phyloP scores from a whole-genome alignment of 1,140 invertebrate species.

The Anastatus disparis region DNA sequence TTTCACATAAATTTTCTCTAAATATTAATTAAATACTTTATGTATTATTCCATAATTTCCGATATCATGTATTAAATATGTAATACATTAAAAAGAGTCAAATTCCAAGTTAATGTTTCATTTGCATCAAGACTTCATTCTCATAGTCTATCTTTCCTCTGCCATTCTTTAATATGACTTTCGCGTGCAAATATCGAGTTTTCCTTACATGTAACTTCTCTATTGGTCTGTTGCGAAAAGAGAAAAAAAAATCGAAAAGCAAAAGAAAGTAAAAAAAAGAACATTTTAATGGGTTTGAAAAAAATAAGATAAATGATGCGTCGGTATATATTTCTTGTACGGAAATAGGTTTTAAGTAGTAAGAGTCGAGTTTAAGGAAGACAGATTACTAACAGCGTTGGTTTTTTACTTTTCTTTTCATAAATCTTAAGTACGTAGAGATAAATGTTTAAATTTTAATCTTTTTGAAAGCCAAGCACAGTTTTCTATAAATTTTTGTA shows the following conservation, averaged over 20 bases:
- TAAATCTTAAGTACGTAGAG: not conserved
- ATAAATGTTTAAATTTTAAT: not conserved
- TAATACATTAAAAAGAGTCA: too few relatives aligned
- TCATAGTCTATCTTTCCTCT: not conserved
- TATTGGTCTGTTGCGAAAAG: too few relatives aligned
- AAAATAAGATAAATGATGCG: not conserved
- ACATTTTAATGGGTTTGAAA: conserved; percentile 1
- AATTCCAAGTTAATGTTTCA: too few relatives aligned
- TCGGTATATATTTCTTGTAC: conserved; percentile 3
- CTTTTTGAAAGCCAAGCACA: not conserved
- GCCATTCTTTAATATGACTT: conserved; percentile 3
- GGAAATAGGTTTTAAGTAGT: conserved; percentile 37
- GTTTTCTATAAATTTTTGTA: too few relatives aligned
- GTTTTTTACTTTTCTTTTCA: conserved; percentile 20
- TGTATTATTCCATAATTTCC: too few relatives aligned
- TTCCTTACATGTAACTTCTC: too few relatives aligned
- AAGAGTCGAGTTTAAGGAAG: conserved; percentile 32
- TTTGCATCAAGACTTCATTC: too few relatives aligned
- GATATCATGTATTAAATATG: too few relatives aligned
- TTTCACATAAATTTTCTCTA: too few relatives aligned
- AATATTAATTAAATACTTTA: too few relatives aligned
- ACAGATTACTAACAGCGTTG: not conserved
- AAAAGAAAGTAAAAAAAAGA: too few relatives aligned
- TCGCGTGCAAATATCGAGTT: not conserved
- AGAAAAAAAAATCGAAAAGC: not conserved